Conservation (phyloP, 2,888 invertebrate genomes). For the Euproctis similis region DNA sequence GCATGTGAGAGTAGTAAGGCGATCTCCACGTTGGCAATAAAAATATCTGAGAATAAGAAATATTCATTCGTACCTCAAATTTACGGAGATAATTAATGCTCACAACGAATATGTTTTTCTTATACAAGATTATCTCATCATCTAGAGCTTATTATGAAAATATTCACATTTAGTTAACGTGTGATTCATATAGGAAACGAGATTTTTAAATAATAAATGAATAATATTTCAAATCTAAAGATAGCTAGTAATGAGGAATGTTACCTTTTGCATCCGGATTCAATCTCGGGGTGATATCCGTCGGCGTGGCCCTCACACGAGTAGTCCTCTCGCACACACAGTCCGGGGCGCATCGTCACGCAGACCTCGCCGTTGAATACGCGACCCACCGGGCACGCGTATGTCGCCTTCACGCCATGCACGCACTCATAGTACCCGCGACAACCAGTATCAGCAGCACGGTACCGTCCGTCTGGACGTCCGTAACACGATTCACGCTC, state of each 20-base stretch:
- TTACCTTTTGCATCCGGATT: conserved; percentile 69
- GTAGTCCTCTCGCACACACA: conserved; percentile 54
- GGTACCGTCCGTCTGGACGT: conserved; percentile 73
- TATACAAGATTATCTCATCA: no score
- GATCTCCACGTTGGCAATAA: conserved; percentile 75
- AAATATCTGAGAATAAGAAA: conserved; percentile 64
- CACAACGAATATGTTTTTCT: no score
- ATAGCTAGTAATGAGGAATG: background rate
- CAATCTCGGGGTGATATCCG: conserved; percentile 75
- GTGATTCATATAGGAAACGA: background rate
- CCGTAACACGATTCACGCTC: conserved; percentile 69
- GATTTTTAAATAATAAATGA: background rate
- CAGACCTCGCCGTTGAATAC: conserved; percentile 76
- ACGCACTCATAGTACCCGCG: conserved; percentile 77
- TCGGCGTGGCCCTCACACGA: conserved; percentile 68
- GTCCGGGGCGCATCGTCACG: conserved; percentile 43
- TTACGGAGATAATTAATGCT: no score
- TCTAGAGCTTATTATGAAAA: no score
- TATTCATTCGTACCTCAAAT: no score
- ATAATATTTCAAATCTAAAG: background rate
- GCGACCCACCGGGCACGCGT: conserved; percentile 69
- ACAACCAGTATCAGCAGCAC: conserved; percentile 67
- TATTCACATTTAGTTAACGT: no score
- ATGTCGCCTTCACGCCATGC: conserved; percentile 72
- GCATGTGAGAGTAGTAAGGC: conserved; percentile 72